Base-by-base conservation (phyloP, 2,797 vertebrate species). In the Anabas testudineus region DNA sequence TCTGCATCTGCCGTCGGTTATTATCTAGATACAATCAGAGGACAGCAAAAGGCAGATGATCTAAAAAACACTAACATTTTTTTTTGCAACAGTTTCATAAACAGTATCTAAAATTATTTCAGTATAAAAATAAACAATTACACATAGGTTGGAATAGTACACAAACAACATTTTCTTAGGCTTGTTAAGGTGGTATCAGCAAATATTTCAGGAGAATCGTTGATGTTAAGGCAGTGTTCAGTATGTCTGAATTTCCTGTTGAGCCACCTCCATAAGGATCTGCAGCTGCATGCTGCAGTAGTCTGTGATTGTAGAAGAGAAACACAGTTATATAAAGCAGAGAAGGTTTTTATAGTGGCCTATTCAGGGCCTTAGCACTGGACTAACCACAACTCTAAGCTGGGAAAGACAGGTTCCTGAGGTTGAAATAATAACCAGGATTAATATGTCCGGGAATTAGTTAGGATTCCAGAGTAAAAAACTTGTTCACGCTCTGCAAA, bases 191-290 rank as follows among this genome's bases (percentile, higher is more conserved):
- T 26, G 26, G 26, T 26, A 26, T 5, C 6, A 18, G 5, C 8
- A 37, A 34, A 10, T 26, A 26, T 36, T 36, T 36, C 34, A 13
- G 10, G 36, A 13, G 13, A 18, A 21, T 37, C 34, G 26, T n/a
- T n/a, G 2, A 3, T 3, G 13, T 39, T 43, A n/a, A n/a, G n/a
- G n/a, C n/a, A n/a, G n/a, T n/a, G n/a, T 26, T 67, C 81, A 95
- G 86, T 90, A 95, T 0, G 93, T 95, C 80, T 89, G 82, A 53
- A 94, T 80, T 34, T 92, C 97, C 93, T 93, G 96, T 30, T 81
- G 95, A 88, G 95, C 84, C 68, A 99, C 98, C 90, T 98, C 95
- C 51, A 99, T 81, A 43, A 99, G 93, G 87, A 98, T 96, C 90
- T 99, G 97, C 66, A 98, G 77, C 37, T 95, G 84, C 81, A 60